These are phyloP conservation scores for Crocallis elinguaria DNA, from an alignment of 2,888 invertebrate species.

Conservation along the genomic window DNA sequence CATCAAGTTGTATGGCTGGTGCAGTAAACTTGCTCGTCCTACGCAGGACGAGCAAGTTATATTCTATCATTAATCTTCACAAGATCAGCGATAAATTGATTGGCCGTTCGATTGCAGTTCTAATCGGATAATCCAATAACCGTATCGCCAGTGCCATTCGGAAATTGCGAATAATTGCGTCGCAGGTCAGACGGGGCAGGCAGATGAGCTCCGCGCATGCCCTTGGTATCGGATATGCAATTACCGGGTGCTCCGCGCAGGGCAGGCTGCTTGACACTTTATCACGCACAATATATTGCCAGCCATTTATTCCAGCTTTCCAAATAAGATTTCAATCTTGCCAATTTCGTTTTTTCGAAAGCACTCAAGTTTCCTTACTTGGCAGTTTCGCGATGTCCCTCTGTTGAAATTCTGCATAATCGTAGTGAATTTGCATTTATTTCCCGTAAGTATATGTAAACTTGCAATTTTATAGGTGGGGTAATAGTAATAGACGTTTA, in stretches of 20 bases:
- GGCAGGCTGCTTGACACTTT: slow-evolving; percentile 39
- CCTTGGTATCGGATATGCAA: slow-evolving; percentile 56
- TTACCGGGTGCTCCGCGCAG: slow-evolving; percentile 55
- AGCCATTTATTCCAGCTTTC: slow-evolving; percentile 21
- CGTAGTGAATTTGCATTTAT: slow-evolving; percentile 13
- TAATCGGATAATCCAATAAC: slow-evolving; percentile 45
- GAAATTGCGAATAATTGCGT: slow-evolving; percentile 77
- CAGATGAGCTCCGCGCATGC: slow-evolving; percentile 48
- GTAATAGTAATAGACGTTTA: slow-evolving; percentile 2
- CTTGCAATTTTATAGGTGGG: slow-evolving; percentile 6
- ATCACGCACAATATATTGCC: slow-evolving; percentile 22
- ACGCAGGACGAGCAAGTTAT: too few relatives aligned
- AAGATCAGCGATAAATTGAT: slow-evolving; percentile 37
- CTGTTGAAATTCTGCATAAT: slow-evolving; percentile 15
- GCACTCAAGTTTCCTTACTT: slow-evolving; percentile 27
- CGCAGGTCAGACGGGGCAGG: slow-evolving; percentile 43
- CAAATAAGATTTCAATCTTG: slow-evolving; percentile 33
- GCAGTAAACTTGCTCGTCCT: slow-evolving; percentile 8
- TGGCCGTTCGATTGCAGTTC: slow-evolving; percentile 33
- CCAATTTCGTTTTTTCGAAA: slow-evolving; percentile 33
- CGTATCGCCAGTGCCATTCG: slow-evolving; percentile 59
- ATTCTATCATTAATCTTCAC: slow-evolving; percentile 22
- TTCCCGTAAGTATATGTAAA: slow-evolving; percentile 3
- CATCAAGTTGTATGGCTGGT: background rate
- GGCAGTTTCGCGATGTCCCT: slow-evolving; percentile 17